These are phyloP conservation scores for Petrolisthes cinctipes DNA, from an alignment of 2,888 invertebrate genomes.

Conservation along the genomic window DNA sequence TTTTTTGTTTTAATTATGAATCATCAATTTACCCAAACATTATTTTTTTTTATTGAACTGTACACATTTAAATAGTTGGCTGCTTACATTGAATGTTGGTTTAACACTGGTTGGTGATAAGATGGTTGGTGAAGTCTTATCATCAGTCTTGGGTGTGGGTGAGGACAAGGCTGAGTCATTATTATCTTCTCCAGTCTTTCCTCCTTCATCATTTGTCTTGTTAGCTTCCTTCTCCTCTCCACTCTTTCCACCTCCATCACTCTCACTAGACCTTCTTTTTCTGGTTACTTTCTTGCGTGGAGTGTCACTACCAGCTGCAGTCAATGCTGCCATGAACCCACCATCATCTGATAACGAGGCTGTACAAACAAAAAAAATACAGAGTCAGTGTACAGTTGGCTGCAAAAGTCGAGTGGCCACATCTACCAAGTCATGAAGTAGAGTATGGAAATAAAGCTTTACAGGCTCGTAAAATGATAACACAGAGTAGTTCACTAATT, in stretches of 20 bases:
- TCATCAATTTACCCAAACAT: no score
- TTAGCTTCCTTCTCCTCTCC: slow-evolving; percentile 1
- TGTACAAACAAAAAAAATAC: slow-evolving; percentile 12
- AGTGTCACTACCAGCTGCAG: slow-evolving; percentile 40
- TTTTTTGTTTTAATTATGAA: no score
- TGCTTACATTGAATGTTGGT: slow-evolving; percentile 46
- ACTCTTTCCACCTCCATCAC: not conserved
- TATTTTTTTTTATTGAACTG: no score
- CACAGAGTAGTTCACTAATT: no score
- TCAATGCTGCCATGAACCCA: slow-evolving; percentile 64
- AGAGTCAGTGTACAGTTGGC: not conserved
- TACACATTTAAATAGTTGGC: no score
- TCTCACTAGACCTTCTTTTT: slow-evolving; percentile 42
- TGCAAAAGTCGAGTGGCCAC: not conserved
- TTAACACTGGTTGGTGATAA: slow-evolving; percentile 45
- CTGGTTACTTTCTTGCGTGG: slow-evolving; percentile 26
- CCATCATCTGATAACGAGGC: slow-evolving; percentile 63
- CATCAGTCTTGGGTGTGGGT: slow-evolving; percentile 16
- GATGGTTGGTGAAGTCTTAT: slow-evolving; percentile 9
- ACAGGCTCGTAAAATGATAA: no score
- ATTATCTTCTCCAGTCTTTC: slow-evolving; percentile 1
- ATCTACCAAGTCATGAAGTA: no score
- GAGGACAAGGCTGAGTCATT: slow-evolving; percentile 25
- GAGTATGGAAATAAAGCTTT: no score
- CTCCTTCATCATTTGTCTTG: slow-evolving; percentile 15